Percentiles rank a stretch among this genome's conserved stretches.
Conservation (phyloP, 2,797 vertebrate species). For the Tarsius wallacei region DNA sequence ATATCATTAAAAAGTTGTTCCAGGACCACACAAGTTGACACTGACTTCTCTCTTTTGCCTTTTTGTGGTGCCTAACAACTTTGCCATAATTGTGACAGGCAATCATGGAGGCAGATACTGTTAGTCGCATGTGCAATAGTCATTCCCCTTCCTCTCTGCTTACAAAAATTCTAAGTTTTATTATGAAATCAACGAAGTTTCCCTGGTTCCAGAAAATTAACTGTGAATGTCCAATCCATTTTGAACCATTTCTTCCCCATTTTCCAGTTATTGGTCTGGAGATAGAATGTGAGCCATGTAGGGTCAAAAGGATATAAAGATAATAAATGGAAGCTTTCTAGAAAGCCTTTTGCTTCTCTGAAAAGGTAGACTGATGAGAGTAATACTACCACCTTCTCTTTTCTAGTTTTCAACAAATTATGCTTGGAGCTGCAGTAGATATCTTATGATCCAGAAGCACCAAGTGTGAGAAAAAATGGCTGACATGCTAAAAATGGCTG, state of each 20-base stretch:
- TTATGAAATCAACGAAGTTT: neutral
- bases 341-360: neutral
- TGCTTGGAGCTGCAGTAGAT: neutral
- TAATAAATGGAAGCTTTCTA: neutral
- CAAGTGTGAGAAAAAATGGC: neutral
- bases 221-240: neutral
- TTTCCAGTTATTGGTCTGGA: neutral
- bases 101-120: neutral
- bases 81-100: neutral
- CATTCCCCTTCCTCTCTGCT: neutral
- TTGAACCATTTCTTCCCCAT: neutral
- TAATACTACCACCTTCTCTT: neutral
- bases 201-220: neutral
- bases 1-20: neutral
- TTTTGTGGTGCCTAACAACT: neutral
- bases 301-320: neutral
- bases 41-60: neutral
- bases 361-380: neutral
- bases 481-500: neutral
- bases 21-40: neutral
- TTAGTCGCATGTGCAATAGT: neutral
- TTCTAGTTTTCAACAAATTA: neutral
- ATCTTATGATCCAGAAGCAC: neutral
- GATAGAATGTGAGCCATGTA: neutral
- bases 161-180: neutral